phyloP scores from a whole-genome alignment of 2,888 invertebrate species.

The Ferdinandea cuprea region DNA sequence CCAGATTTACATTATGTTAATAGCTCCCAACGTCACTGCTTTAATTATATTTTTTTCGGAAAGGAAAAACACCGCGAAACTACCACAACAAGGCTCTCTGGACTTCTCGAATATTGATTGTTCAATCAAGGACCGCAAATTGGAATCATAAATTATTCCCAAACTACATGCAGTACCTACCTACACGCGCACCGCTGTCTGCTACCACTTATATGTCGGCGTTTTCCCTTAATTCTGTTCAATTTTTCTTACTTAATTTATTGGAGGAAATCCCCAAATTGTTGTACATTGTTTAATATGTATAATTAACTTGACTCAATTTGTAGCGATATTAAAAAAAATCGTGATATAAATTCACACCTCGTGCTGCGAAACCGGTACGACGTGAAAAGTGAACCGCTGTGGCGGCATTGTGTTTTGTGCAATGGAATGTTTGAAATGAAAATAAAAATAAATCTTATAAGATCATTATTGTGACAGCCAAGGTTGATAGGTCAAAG shows the following conservation, averaged over 20 bases:
- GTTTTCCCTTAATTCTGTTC: conserved; percentile 58
- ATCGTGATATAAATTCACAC: conserved; percentile 60
- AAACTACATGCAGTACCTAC: conserved; percentile 5
- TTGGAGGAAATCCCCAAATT: conserved; percentile 44
- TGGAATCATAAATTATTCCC: conserved; percentile 50
- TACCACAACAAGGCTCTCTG: not conserved
- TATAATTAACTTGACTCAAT: conserved; percentile 63
- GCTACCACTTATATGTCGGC: conserved; percentile 3
- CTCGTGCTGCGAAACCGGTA: conserved; percentile 44
- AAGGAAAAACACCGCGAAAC: not conserved
- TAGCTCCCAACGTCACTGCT: not conserved
- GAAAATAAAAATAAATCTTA: too few species aligned
- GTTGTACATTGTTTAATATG: conserved; percentile 37
- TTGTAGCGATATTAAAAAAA: conserved; percentile 46
- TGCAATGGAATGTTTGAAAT: too few species aligned
- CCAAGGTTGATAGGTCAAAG: too few species aligned
- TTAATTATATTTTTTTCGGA: not conserved
- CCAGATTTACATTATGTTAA: not conserved
- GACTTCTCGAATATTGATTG: conserved; percentile 53
- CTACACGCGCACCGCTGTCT: not conserved
- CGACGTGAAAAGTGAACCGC: not conserved
- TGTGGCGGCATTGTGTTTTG: not conserved
- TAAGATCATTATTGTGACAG: too few species aligned
- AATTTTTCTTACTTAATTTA: conserved; percentile 62
- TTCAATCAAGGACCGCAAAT: conserved; percentile 63